Evolutionary conservation across 2,888 invertebrate genomes (phyloP).

Genomic region (Gandaritis pyraliata): DNA sequence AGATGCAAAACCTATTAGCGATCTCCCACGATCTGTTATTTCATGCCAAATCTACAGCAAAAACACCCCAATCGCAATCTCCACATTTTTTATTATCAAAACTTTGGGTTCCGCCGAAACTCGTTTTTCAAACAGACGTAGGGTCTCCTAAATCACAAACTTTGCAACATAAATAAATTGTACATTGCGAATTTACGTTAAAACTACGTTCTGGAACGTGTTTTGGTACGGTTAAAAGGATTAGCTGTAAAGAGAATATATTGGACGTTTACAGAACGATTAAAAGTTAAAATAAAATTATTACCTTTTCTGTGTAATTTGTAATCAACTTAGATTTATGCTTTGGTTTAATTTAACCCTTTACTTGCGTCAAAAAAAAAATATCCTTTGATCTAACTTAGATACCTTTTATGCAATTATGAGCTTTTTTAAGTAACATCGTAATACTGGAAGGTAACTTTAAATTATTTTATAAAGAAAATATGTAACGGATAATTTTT

Average conservation of each 20-base stretch:
- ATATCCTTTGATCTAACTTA: no score
- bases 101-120: conserved; percentile 22
- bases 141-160: conserved; percentile 37
- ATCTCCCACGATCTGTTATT: no score
- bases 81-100: conserved; percentile 28
- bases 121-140: conserved; percentile 31
- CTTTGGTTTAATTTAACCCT: neutral
- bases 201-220: conserved; percentile 30
- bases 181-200: conserved; percentile 22
- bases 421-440: no score
- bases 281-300: conserved; percentile 14
- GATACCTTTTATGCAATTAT: no score
- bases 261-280: conserved; percentile 16
- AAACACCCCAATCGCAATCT: neutral
- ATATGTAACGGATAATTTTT: no score
- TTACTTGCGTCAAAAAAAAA: no score
- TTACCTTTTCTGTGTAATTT: conserved; percentile 1
- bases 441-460: no score
- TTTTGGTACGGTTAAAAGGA: conserved; percentile 27
- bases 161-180: conserved; percentile 39
- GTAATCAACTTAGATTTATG: conserved; percentile 1
- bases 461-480: no score
- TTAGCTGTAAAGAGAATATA: conserved; percentile 29
- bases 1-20: no score
- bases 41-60: neutral